Evolutionary conservation across 2,797 vertebrate species (phyloP).

Genomic region (Florisuga fusca): DNA sequence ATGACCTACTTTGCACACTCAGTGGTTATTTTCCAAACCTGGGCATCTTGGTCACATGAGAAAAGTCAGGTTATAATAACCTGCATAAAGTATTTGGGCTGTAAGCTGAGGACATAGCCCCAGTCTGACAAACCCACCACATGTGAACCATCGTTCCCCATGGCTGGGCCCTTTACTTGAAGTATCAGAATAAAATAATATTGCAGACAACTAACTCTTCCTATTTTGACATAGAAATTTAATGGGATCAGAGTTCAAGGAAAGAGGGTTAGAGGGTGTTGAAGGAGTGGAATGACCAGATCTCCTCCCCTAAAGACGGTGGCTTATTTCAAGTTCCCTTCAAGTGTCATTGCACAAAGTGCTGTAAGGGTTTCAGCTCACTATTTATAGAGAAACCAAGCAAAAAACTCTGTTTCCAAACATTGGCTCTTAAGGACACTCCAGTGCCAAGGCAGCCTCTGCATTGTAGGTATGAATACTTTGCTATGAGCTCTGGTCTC

Average conservation of each 20-base stretch:
- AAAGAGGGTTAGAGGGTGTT: not conserved
- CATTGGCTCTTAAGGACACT: not conserved
- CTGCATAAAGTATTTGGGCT: not conserved
- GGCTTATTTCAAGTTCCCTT: not conserved
- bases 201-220: not conserved
- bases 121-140: not conserved
- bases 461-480: not conserved
- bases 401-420: not conserved
- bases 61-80: not conserved
- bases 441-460: not conserved
- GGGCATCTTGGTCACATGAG: not conserved
- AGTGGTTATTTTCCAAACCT: not conserved
- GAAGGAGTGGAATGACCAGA: not conserved
- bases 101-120: not conserved
- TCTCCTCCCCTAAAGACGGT: not conserved
- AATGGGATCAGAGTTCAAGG: not conserved
- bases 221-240: not conserved
- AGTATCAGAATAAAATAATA: not conserved
- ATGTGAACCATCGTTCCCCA: fast-evolving
- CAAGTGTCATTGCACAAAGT: not conserved
- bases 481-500: not conserved
- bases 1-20: not conserved
- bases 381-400: not conserved
- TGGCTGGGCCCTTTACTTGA: not conserved
- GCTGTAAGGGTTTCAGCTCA: not conserved